These are phyloP conservation scores for Leptoteleia sp. DNA, from an alignment of 1,140 invertebrate genomes.

Conservation along the genomic window DNA sequence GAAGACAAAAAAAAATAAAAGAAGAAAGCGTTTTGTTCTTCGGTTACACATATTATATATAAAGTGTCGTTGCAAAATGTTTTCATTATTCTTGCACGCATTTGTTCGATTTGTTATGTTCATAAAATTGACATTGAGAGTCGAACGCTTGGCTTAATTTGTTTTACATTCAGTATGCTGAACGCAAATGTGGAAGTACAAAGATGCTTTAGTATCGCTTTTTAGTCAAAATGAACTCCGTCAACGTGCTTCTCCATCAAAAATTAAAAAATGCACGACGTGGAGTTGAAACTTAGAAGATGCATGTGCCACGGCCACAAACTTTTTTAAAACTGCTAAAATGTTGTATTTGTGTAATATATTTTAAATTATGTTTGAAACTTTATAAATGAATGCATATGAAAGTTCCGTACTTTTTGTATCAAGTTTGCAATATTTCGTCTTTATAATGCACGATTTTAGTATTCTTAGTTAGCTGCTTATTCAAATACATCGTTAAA, in stretches of 20 bases:
- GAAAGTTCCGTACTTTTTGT: constrained; percentile 28
- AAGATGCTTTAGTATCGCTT: constrained; percentile 3
- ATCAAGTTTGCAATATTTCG: constrained; percentile 14
- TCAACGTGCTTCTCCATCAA: constrained; percentile 23
- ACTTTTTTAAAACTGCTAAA: constrained; percentile 45
- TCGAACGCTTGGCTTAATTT: no score
- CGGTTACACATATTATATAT: no score
- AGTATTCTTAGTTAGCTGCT: constrained; percentile 8
- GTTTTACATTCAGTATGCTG: no score
- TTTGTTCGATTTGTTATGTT: no score
- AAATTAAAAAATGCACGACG: constrained; percentile 34
- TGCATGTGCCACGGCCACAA: constrained; percentile 27
- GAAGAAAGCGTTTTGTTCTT: no score
- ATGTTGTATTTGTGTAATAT: constrained; percentile 54
- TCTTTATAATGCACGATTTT: constrained; percentile 7
- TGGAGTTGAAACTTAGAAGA: constrained; percentile 36
- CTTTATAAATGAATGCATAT: constrained; percentile 34
- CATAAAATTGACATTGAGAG: no score
- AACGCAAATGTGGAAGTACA: not conserved
- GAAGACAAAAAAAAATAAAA: no score
- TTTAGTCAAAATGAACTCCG: constrained; percentile 21
- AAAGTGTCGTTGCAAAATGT: no score
- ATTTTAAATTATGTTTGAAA: constrained; percentile 53
- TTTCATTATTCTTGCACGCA: no score
- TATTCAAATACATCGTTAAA: not conserved